Conservation (phyloP, 2,888 invertebrate species). For the Piscicola geometra region DNA sequence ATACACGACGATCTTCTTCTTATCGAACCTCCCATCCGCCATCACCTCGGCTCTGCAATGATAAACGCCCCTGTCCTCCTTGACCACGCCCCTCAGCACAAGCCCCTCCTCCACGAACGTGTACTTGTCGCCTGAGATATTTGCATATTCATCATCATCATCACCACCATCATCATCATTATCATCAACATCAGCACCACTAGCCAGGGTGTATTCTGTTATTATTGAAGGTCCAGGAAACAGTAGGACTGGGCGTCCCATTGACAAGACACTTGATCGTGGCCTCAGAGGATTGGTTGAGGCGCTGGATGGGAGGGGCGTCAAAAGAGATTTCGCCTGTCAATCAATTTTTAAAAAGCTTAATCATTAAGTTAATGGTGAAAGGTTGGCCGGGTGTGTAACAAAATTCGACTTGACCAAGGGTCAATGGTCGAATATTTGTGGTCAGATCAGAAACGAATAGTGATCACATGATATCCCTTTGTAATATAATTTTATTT, state of each 20-base stretch:
- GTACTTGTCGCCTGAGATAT: slow-evolving; percentile 6
- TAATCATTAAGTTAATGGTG: not conserved
- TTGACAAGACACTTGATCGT: slow-evolving; percentile 41
- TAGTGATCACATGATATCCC: too few relatives aligned
- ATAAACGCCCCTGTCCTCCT: slow-evolving; percentile 44
- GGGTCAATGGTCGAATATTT: too few relatives aligned
- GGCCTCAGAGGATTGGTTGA: slow-evolving; percentile 40
- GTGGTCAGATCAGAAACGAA: too few relatives aligned
- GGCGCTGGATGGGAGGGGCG: slow-evolving; percentile 41
- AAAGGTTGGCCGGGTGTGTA: not conserved
- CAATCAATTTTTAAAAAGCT: not conserved
- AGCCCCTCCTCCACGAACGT: slow-evolving; percentile 39
- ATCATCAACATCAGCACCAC: not conserved
- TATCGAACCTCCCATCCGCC: slow-evolving; percentile 37
- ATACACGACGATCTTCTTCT: slow-evolving; percentile 39
- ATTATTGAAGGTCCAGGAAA: slow-evolving; percentile 36
- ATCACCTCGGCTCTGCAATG: slow-evolving; percentile 43
- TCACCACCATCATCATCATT: too few relatives aligned
- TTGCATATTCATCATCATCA: not conserved
- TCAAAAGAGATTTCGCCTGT: slow-evolving; percentile 45
- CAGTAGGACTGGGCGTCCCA: slow-evolving; percentile 33
- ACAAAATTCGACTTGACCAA: too few relatives aligned
- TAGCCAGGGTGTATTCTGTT: slow-evolving; percentile 16
- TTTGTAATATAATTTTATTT: too few relatives aligned
- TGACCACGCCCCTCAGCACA: slow-evolving; percentile 41